phyloP scores from a whole-genome alignment of 2,888 invertebrate species.

The Trichacis sp. region DNA sequence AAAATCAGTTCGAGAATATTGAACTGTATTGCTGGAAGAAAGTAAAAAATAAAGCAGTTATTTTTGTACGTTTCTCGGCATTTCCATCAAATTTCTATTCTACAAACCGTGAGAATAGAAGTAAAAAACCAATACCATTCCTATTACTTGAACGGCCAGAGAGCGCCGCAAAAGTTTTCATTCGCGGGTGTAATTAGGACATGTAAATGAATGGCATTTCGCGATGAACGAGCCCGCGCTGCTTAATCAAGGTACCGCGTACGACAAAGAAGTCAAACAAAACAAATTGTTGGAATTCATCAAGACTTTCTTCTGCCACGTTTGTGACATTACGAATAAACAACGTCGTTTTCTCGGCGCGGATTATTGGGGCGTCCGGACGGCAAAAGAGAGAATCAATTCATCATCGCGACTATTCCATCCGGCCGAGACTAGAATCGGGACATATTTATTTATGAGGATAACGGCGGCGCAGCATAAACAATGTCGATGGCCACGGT shows the following conservation, averaged over 20 bases:
- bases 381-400: slow-evolving; percentile 32
- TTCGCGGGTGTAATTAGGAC: not conserved
- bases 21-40: no score
- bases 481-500: slow-evolving; percentile 38
- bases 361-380: slow-evolving; percentile 22
- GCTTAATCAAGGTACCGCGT: not conserved
- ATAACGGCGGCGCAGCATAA: slow-evolving; percentile 41
- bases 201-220: not conserved
- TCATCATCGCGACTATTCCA: slow-evolving; percentile 36
- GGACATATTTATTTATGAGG: slow-evolving; percentile 46
- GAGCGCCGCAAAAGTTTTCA: not conserved
- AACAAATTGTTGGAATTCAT: no score
- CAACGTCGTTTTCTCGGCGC: slow-evolving; percentile 7
- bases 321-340: slow-evolving; percentile 10
- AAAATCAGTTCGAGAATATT: no score
- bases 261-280: not conserved
- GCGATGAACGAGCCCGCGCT: not conserved
- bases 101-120: not conserved
- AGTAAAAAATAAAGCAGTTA: no score
- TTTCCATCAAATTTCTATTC: no score
- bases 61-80: no score
- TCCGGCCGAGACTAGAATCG: slow-evolving; percentile 24
- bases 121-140: not conserved
- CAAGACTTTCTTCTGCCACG: slow-evolving; percentile 14
- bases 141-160: not conserved